Conservation (phyloP, 2,888 invertebrate genomes). For the Coelogynopora nodosa region DNA sequence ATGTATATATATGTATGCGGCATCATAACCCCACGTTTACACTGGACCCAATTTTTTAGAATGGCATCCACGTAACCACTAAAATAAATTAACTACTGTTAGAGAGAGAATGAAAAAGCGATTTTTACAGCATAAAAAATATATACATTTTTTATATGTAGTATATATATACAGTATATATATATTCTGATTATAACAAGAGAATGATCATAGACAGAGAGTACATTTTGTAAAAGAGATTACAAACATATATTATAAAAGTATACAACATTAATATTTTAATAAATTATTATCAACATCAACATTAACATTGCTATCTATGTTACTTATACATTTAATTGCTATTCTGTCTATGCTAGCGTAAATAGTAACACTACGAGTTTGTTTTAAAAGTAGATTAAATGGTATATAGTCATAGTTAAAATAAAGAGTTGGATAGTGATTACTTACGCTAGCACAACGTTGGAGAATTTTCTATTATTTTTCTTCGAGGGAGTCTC, state of each 20-base stretch:
- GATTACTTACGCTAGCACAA: background rate
- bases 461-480: background rate
- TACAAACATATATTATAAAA: background rate
- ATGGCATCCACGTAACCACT: no score
- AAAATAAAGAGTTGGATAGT: background rate
- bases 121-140: background rate
- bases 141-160: no score
- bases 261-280: background rate
- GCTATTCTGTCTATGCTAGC: background rate
- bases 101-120: background rate
- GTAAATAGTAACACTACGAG: background rate
- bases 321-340: background rate
- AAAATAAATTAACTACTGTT: background rate
- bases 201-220: background rate
- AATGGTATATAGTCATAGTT: background rate
- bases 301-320: background rate
- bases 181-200: background rate
- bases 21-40: no score
- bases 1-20: no score
- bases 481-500: no score
- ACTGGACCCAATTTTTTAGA: no score
- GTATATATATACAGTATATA: no score
- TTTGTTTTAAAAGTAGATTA: background rate
- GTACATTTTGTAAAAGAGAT: no score
- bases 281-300: background rate